Evolutionary conservation across 1,140 invertebrate genomes (phyloP).

Genomic region (Caerostris extrusa): DNA sequence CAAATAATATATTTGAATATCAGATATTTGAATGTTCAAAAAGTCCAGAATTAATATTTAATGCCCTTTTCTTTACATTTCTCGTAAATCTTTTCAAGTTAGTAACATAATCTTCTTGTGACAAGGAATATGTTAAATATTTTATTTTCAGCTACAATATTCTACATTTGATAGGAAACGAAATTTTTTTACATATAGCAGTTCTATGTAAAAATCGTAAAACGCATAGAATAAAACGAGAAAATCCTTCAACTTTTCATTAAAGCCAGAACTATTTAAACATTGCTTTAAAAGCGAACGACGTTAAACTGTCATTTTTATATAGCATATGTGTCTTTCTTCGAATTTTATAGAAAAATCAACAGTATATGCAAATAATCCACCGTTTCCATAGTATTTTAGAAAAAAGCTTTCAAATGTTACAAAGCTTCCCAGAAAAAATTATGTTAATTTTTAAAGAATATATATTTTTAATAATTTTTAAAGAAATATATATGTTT

Average conservation of each 20-base stretch:
- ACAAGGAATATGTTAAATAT: neutral
- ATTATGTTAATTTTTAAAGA: no score
- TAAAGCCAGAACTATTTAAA: neutral
- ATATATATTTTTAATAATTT: no score
- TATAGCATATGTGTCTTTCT: no score
- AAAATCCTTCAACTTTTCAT: neutral
- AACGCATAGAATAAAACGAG: neutral
- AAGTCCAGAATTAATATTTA: neutral
- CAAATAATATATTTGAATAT: conserved; percentile 2
- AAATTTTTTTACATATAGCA: neutral
- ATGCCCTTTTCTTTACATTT: neutral
- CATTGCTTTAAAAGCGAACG: no score
- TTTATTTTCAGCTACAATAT: neutral
- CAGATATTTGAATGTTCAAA: neutral
- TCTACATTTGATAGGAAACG: neutral
- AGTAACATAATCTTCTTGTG: neutral
- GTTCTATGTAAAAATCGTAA: no score
- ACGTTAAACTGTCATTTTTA: no score
- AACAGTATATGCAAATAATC: no score
- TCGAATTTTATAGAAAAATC: no score
- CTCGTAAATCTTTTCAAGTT: neutral
- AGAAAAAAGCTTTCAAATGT: no score
- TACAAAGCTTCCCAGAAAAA: no score
- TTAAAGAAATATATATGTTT: no score
- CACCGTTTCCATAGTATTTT: no score